Base-by-base conservation (phyloP, 2,888 invertebrate genomes). In the Lepidonotus clava region DNA sequence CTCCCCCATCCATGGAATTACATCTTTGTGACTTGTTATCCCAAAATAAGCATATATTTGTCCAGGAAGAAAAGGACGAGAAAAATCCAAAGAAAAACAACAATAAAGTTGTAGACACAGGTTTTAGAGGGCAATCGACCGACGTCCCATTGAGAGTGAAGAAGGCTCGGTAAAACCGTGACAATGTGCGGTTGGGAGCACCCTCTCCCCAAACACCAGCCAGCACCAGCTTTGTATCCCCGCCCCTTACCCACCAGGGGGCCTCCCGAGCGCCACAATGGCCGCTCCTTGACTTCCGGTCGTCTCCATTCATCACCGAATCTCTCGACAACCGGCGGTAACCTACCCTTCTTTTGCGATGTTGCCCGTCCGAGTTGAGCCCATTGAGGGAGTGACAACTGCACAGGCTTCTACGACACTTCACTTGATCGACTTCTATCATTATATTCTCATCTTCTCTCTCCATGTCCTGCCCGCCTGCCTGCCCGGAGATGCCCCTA, bases 221-320 rank as follows among this genome's bases (percentile, higher is more conserved):
- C 34, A 71, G 71, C 71, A 71, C 71, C 14, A 71, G 34, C 71
- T 38, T 38, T 38, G 71, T 46, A 46, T 80, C 28, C 28, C 51
- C 11, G 11, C 46, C 80, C 46, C 46, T n/a, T 14, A 21, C 41
- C 41, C 80, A 80, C 28, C 80, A 46, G 80, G 80, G 80, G 80
- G 41, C 80, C 51, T 8, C 11, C 80, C 28, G 32, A 41, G 36
- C 71, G 71, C 38, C 71, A 71, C 71, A 71, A 71, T 71, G 71
- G 71, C 71, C 71, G 71, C 71, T 41, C 80, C 46, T 24, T 51
- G 28, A 51, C 80, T 80, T 80, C 80, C 80, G 80, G 80, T 80
- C 1, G 80, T 2, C 24, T 14, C 51, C 80, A 80, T 80, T 80
- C 80, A 80, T 80, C 80, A 80, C 14, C 51, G 51, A 14, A 51